Percentiles rank a stretch among this genome's conserved stretches.
phyloP scores from a whole-genome alignment of 2,113 vertebrate species.

The Acrocephalus kingi region DNA sequence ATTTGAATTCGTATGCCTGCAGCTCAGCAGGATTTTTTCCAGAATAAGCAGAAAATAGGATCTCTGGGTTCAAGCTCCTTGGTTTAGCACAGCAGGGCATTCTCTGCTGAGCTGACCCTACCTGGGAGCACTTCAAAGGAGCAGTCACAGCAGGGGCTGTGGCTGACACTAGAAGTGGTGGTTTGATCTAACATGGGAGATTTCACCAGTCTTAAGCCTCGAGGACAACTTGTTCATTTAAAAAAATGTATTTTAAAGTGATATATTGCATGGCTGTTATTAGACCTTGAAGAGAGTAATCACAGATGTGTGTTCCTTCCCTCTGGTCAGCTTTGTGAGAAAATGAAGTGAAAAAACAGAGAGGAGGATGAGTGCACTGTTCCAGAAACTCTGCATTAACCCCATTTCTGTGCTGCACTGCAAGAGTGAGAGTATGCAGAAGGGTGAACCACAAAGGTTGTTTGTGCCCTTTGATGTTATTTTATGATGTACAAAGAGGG shows the following conservation, averaged over 20 bases:
- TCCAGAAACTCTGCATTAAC: neutral
- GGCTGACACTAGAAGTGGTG: neutral
- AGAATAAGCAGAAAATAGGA: constrained; percentile 11
- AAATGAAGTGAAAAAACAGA: neutral
- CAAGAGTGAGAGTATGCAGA: fast-evolving
- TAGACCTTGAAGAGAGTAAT: constrained; percentile 27
- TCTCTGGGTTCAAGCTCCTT: neutral
- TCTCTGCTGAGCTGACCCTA: constrained; percentile 7
- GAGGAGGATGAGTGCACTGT: neutral
- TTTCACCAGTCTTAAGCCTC: neutral
- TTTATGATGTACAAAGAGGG: neutral
- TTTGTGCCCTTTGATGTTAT: neutral
- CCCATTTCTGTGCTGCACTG: neutral
- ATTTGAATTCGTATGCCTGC: neutral
- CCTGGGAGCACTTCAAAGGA: constrained; percentile 38
- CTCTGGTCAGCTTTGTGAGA: constrained; percentile 14
- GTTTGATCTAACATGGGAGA: constrained; percentile 20
- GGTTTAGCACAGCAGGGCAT: constrained; percentile 20
- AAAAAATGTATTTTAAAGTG: constrained; percentile 22
- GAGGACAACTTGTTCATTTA: neutral
- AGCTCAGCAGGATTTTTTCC: neutral
- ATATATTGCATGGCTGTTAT: neutral
- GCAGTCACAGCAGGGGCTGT: neutral
- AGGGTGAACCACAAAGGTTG: neutral
- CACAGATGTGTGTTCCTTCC: neutral